phyloP scores from a whole-genome alignment of 64 coral and sea anemone species.

The Montipora foliosa region DNA sequence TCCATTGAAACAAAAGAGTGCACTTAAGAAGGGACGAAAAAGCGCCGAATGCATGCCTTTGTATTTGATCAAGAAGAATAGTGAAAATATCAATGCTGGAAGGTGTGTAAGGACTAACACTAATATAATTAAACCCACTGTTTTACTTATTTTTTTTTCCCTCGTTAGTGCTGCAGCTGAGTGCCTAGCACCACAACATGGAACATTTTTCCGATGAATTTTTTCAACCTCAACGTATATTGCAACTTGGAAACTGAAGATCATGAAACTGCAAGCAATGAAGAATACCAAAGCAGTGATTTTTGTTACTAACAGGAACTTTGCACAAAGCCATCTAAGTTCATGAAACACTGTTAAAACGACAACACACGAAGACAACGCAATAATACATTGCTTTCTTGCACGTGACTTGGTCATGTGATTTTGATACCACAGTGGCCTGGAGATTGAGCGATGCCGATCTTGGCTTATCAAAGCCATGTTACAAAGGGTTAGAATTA shows the following conservation, averaged over 20 bases:
- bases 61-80: not conserved
- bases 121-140: not conserved
- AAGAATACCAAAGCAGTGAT: not conserved
- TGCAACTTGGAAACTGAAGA: not conserved
- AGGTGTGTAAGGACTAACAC: not conserved
- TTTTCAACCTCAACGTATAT: not conserved
- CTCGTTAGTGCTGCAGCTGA: not conserved
- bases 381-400: not conserved
- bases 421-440: not conserved
- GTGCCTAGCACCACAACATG: no score
- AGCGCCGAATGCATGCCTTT: not conserved
- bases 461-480: not conserved
- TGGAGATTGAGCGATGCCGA: not conserved
- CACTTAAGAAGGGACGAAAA: not conserved
- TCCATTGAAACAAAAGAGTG: not conserved
- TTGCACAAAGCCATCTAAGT: not conserved
- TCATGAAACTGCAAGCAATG: not conserved
- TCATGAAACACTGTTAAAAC: no score
- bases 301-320: not conserved
- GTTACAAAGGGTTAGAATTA: not conserved
- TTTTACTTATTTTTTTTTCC: not conserved
- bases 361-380: not conserved
- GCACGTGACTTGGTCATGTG: slow-evolving; percentile 3
- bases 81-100: not conserved
- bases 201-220: not conserved